These are phyloP conservation scores for Malurus splendens DNA, from an alignment of 2,797 vertebrate genomes.

Conservation along the genomic window DNA sequence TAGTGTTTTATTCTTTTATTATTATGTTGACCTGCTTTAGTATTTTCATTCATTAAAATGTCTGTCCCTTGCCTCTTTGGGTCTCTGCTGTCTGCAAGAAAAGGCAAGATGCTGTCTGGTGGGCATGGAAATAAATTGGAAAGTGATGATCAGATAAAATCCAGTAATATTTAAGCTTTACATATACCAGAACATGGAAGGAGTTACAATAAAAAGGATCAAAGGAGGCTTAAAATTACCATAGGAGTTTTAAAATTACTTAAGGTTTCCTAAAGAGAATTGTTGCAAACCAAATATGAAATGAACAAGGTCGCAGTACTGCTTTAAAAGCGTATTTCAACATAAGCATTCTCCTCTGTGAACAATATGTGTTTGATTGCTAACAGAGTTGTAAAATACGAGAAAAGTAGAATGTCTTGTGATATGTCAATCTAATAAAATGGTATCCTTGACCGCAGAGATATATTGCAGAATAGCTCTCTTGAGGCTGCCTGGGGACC, in stretches of 20 bases:
- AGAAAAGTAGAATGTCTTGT: neutral
- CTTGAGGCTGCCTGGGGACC: neutral
- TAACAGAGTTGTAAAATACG: neutral
- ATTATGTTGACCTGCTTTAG: neutral
- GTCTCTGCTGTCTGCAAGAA: neutral
- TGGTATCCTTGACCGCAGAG: neutral
- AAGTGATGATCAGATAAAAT: neutral
- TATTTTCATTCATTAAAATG: neutral
- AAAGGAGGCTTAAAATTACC: neutral
- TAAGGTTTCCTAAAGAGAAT: neutral
- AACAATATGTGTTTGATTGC: fast-evolving
- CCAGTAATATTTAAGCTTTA: neutral
- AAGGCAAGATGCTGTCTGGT: neutral
- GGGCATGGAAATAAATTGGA: neutral
- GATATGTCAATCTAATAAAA: neutral
- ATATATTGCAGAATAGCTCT: neutral
- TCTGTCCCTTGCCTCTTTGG: neutral
- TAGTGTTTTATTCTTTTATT: neutral
- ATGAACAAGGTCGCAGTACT: fast-evolving
- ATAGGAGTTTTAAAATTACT: neutral
- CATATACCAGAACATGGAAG: neutral
- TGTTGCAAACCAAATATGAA: neutral
- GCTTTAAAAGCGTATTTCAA: neutral
- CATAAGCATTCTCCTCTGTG: neutral
- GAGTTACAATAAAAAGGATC: neutral